A percentile compares a stretch with the other conserved stretches of the same genome.
phyloP scores from a whole-genome alignment of 2,888 invertebrate species.

The Myopa testacea region DNA sequence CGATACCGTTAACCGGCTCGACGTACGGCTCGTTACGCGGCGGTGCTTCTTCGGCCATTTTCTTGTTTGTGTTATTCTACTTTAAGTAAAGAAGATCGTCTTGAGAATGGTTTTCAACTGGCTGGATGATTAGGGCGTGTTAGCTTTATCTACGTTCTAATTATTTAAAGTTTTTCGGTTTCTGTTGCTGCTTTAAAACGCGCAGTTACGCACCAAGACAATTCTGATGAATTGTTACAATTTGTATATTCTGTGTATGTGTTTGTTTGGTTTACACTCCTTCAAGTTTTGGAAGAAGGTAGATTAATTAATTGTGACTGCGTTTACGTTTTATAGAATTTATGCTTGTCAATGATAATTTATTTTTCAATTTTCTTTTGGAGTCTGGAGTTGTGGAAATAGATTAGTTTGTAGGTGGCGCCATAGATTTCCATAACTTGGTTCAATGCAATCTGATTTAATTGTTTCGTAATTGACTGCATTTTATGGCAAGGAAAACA shows the following conservation, averaged over 20 bases:
- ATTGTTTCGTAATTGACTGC: conserved; percentile 46
- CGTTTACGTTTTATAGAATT: not conserved
- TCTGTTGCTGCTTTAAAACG: not conserved
- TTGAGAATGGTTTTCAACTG: not conserved
- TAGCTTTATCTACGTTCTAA: not conserved
- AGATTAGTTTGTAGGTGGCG: conserved; percentile 50
- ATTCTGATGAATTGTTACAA: not conserved
- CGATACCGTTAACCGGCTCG: conserved; percentile 90
- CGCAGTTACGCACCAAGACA: not conserved
- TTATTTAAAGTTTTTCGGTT: conserved; percentile 2
- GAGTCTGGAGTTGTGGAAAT: conserved; percentile 51
- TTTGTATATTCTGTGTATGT: not conserved
- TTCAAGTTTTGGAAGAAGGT: not conserved
- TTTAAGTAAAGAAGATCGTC: conserved; percentile 1
- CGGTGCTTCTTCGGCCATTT: conserved; percentile 69
- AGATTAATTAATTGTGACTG: not conserved
- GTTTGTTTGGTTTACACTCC: not conserved
- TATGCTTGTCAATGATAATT: conserved; percentile 8
- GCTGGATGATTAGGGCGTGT: conserved; percentile 6
- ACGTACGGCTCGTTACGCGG: conserved; percentile 79
- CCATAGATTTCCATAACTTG: conserved; percentile 49
- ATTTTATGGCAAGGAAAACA: conserved; percentile 49
- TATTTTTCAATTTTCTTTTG: conserved; percentile 50
- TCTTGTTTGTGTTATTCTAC: not conserved
- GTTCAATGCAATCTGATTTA: conserved; percentile 36